Conservation (phyloP, 2,797 vertebrate species). For the Brotula barbata region DNA sequence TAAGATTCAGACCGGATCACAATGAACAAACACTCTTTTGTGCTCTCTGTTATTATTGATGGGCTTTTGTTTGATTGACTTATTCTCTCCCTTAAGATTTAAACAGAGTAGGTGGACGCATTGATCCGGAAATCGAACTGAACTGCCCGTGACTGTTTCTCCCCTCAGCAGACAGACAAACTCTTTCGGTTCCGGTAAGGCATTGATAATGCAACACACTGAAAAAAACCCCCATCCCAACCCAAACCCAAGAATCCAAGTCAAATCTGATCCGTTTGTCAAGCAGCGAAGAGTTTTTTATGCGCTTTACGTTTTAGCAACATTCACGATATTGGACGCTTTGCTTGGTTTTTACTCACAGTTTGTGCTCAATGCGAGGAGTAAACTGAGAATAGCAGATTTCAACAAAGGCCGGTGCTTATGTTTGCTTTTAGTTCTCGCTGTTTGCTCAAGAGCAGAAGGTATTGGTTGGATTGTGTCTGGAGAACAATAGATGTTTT, state of each 20-base stretch:
- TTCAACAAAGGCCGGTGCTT: slow-evolving; percentile 27
- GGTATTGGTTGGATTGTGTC: slow-evolving; percentile 32
- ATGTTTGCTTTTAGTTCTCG: slow-evolving; percentile 47
- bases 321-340: slow-evolving; percentile 1
- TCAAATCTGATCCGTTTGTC: too few relatives aligned
- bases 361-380: slow-evolving; percentile 2
- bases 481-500: slow-evolving; percentile 43
- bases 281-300: not conserved
- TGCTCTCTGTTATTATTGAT: slow-evolving; percentile 36
- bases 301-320: not conserved
- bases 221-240: too few relatives aligned
- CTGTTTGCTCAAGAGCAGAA: slow-evolving; percentile 51
- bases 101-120: slow-evolving; percentile 44
- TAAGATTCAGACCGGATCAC: not conserved
- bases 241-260: too few relatives aligned
- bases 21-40: not conserved
- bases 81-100: slow-evolving; percentile 34
- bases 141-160: slow-evolving; percentile 44
- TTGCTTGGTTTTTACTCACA: slow-evolving; percentile 5
- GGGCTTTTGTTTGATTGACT: slow-evolving; percentile 34
- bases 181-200: slow-evolving; percentile 23
- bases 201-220: slow-evolving; percentile 39
- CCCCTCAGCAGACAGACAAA: slow-evolving; percentile 12
- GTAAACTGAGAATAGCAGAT: slow-evolving; percentile 34
- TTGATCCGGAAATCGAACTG: slow-evolving; percentile 63